Evolutionary conservation across 2,113 vertebrate genomes (phyloP), one percentile per base, ranked within the genome.

Genomic region (Trachemys scripta): DNA sequence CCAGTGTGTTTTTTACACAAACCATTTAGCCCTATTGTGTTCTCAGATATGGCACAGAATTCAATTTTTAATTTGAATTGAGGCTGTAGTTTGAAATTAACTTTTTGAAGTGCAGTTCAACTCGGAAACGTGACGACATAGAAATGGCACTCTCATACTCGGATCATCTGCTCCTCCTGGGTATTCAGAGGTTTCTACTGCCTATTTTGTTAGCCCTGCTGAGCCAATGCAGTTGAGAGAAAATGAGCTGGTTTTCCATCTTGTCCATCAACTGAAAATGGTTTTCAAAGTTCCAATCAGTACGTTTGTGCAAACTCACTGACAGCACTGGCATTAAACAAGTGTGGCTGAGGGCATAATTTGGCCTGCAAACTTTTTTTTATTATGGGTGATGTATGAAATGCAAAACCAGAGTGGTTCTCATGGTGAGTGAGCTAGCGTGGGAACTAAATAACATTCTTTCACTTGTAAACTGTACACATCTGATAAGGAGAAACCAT

Each of bases 221-320:
- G 45, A 72, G 11, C 45, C 54, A n/a, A n/a, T 38, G 38, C 9
- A 8, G 24, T 14, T 38, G 81, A 59, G 57, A 29, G 45, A 49
- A 1, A 38, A 38, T 1, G 10, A 38, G 0, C 8, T 20, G 72
- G 50, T 17, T 7, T 35, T 90, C 42, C 24, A 76, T n/a, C 45
- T 5, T 1, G 0, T 4, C n/a, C 3, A 0, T 7, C 65, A n/a
- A 29, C 59, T 76, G n/a, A 3, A 56, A 57, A 27, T 19, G 1
- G 24, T 3, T 29, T 49, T 35, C 51, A 45, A 0, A 3, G 6
- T 35, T 38, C 53, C 8, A 13, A 78, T 38, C 59, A 72, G 4
- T 38, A 38, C 20, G 22, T 22, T 72, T 72, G 65, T 84, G 65
- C 53, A 47, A 4, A 11, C 1, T 27, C 53, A 14, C 3, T 14